Evolutionary conservation across 2,113 vertebrate genomes (phyloP).

Genomic region (Circaetus gallicus): DNA sequence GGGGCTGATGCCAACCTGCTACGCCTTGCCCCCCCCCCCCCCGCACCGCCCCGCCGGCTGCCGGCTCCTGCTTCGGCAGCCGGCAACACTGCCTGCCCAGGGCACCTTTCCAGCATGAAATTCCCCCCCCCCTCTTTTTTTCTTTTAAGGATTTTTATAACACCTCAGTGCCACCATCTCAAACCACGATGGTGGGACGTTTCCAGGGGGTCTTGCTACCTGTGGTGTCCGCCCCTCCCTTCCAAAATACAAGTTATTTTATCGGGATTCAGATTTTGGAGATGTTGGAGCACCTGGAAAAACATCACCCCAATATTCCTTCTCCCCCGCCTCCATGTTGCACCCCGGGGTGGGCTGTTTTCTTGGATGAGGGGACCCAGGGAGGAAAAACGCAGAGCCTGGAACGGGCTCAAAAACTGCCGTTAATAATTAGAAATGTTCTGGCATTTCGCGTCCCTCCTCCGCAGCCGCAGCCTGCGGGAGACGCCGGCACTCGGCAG

Average conservation of each 20-base stretch:
- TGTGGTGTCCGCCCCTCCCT: not conserved
- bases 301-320: not conserved
- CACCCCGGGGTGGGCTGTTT: not conserved
- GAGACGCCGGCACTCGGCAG: not conserved
- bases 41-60: not conserved
- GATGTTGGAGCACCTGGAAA: not conserved
- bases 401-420: not conserved
- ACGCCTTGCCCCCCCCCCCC: not conserved
- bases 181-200: not conserved
- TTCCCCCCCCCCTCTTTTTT: not conserved
- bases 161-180: not conserved
- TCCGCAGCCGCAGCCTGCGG: conserved; percentile 22
- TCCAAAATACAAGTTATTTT: not conserved
- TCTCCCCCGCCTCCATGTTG: too few relatives aligned
- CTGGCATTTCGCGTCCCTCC: conserved; percentile 43
- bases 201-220: not conserved
- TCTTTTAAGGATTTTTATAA: not conserved
- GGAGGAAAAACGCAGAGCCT: not conserved
- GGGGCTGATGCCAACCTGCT: not conserved
- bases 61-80: not conserved
- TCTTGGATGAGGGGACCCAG: not conserved
- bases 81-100: not conserved
- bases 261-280: not conserved
- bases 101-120: not conserved
- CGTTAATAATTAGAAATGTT: conserved; percentile 49